phyloP scores from a whole-genome alignment of 2,113 vertebrate genomes.

The Sinocyclocheilus anophthalmus region DNA sequence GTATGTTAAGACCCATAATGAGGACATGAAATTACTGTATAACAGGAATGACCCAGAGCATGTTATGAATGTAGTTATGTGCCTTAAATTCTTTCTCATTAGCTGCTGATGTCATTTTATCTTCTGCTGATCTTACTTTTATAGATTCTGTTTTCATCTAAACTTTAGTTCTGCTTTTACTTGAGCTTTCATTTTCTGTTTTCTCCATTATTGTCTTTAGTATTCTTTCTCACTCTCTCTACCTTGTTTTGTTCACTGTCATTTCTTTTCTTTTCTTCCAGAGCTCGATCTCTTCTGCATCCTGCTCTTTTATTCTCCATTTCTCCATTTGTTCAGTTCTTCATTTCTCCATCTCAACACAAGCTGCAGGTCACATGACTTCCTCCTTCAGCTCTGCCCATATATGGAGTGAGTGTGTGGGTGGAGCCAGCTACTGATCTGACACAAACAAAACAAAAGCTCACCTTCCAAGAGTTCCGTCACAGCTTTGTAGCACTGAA shows the following conservation, averaged over 20 bases:
- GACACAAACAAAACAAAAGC: not conserved
- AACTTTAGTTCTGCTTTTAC: not conserved
- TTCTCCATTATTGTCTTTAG: not conserved
- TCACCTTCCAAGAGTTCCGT: slow-evolving; percentile 5
- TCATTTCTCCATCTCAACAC: not conserved
- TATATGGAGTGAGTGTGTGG: slow-evolving; percentile 30
- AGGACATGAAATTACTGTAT: not conserved
- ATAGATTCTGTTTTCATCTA: not conserved
- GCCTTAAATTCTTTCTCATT: not conserved
- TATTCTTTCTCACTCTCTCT: not conserved
- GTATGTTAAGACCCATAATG: not conserved
- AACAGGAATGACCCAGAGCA: not conserved
- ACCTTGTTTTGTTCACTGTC: not conserved
- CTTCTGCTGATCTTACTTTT: not conserved
- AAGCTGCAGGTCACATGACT: slow-evolving; percentile 33
- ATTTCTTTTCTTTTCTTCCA: not conserved
- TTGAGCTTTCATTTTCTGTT: not conserved
- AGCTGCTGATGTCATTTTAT: not conserved
- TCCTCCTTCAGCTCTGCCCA: slow-evolving; percentile 15
- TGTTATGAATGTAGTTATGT: not conserved
- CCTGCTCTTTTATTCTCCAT: not conserved
- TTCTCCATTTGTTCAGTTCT: not conserved
- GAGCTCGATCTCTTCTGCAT: not conserved
- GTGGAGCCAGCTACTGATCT: slow-evolving; percentile 24
- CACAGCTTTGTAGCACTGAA: not conserved